Evolutionary conservation across 2,888 invertebrate species (phyloP).

Genomic region (Heliothis peltigera): DNA sequence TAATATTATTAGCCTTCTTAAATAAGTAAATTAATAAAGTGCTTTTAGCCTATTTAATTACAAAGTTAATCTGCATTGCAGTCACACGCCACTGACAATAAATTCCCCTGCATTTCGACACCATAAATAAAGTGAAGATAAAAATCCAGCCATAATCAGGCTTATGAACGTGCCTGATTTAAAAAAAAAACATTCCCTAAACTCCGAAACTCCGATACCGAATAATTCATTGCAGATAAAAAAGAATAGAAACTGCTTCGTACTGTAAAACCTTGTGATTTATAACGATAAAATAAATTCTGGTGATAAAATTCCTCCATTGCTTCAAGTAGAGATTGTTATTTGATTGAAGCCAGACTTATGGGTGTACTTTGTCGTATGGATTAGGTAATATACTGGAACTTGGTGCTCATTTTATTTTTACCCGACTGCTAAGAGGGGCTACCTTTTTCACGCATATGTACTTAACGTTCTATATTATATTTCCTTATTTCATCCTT

Average conservation of each 20-base stretch:
- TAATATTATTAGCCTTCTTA: too few species aligned
- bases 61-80: constrained; percentile 10
- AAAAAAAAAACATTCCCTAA: constrained; percentile 27
- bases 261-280: constrained; percentile 66
- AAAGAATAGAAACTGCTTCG: constrained; percentile 55
- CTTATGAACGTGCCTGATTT: constrained; percentile 36
- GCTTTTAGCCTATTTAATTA: too few species aligned
- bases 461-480: too few species aligned
- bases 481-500: too few species aligned
- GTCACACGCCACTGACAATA: constrained; percentile 14
- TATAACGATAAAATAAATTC: constrained; percentile 69
- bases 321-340: constrained; percentile 49
- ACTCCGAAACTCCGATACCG: constrained; percentile 38
- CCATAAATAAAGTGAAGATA: constrained; percentile 21
- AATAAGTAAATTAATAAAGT: too few species aligned
- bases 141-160: constrained; percentile 16
- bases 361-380: constrained; percentile 39
- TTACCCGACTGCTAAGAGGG: too few species aligned
- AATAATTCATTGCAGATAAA: constrained; percentile 59
- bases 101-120: background rate
- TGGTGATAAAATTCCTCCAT: constrained; percentile 62
- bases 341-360: constrained; percentile 43
- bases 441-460: too few species aligned
- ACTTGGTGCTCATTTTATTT: constrained; percentile 11
- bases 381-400: constrained; percentile 33